Base-by-base conservation (phyloP, 2,113 vertebrate species). In the Leptobrachium leishanense region DNA sequence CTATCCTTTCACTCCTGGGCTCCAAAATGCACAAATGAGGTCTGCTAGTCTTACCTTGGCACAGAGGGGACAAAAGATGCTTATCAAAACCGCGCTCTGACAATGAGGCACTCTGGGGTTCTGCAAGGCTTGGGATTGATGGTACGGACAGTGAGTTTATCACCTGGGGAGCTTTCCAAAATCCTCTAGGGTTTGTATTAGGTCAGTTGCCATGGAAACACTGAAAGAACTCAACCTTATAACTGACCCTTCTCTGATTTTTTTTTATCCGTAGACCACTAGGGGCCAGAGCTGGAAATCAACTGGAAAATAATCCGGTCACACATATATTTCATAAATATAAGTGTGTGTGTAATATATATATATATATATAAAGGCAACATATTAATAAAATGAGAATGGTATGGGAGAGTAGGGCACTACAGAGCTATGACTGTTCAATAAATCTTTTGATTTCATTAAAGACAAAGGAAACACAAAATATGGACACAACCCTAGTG, bases 181-280 rank as follows among this genome's bases (percentile, higher is more conserved):
- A 90, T 91, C 95, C 95, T 95, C 93, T 64, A 92, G 93, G 94
- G 95, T 92, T 89, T 86, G 92, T 93, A 91, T 89, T 96, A 96
- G 96, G 96, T 97, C 95, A 95, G 97, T 98, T 97, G 92, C 95
- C 89, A 96, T 96, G 92, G 94, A 89, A 93, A 99, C 96, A 76
- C 85, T 81, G 91, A 93, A 94, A 92, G 93, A 91, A 93, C 90
- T 93, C 91, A 91, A 94, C 94, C 92, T 94, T 93, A 93, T 95
- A 95, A 94, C 96, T 98, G 96, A 97, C 96, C 97, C 94, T 93
- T 94, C 94, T 93, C 95, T 96, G 94, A 92, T 84, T 95, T 93
- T 92, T 94, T 92, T 84, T 95, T 92, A 93, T 93, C 91, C 92
- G 89, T 90, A 87, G 90, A 87, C 88, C 93, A 89, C 91, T 90